Evolutionary conservation across 2,797 vertebrate genomes (phyloP).

Genomic region (Brachyrhaphis roseni): DNA sequence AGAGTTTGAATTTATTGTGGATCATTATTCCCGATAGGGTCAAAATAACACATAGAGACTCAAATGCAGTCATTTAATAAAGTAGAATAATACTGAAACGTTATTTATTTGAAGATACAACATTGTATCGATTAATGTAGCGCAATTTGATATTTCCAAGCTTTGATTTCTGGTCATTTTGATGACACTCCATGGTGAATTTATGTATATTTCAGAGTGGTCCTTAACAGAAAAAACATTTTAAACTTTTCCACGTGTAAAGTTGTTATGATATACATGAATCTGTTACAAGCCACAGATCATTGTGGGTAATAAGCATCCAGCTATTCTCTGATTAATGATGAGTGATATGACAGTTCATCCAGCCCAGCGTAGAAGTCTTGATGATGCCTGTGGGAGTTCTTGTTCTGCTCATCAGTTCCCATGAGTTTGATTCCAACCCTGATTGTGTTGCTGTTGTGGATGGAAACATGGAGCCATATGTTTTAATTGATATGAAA

Average conservation of each 20-base stretch:
- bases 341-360: conserved; percentile 56
- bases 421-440: conserved; percentile 28
- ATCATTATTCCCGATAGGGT: neutral
- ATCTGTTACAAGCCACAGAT: conserved; percentile 13
- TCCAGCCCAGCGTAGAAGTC: conserved; percentile 29
- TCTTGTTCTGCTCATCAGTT: conserved; percentile 22
- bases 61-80: neutral
- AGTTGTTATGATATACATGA: neutral
- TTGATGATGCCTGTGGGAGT: conserved; percentile 37
- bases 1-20: neutral
- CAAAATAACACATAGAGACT: neutral
- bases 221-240: neutral
- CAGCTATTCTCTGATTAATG: conserved; percentile 22
- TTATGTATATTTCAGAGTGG: neutral
- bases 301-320: conserved; percentile 41
- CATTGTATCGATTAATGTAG: neutral
- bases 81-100: neutral
- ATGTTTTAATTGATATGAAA: conserved; percentile 46
- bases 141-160: neutral
- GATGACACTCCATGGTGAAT: neutral
- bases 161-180: neutral
- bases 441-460: conserved; percentile 25
- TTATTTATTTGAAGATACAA: neutral
- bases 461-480: conserved; percentile 25
- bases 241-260: neutral